Conservation (phyloP, 2,797 vertebrate genomes). For the Cynopterus sphinx region DNA sequence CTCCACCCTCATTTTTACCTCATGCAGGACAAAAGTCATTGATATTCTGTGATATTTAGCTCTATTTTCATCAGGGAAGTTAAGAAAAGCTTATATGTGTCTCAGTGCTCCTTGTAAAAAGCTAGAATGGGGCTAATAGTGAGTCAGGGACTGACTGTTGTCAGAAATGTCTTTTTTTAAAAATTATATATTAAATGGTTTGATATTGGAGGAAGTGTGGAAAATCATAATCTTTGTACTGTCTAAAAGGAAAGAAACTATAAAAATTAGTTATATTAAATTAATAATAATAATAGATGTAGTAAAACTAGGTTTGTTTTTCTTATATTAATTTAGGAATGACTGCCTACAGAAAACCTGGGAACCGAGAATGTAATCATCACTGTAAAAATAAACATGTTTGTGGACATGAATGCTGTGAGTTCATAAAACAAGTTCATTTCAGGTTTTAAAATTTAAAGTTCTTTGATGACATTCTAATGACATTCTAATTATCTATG, state of each 20-base stretch:
- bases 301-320: constrained; percentile 28
- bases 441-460: constrained; percentile 56
- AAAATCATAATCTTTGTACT: constrained; percentile 33
- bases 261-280: constrained; percentile 48
- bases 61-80: neutral
- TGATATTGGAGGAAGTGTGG: constrained; percentile 31
- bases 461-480: constrained; percentile 25
- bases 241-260: neutral
- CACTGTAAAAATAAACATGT: constrained; percentile 95
- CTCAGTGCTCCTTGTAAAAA: neutral
- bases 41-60: neutral
- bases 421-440: constrained; percentile 83
- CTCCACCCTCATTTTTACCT: neutral
- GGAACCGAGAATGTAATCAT: constrained; percentile 94
- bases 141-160: neutral
- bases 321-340: constrained; percentile 78
- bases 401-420: constrained; percentile 97
- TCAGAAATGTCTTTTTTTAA: constrained; percentile 45
- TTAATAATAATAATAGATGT: neutral
- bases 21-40: neutral
- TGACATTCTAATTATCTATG: constrained; percentile 16
- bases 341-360: constrained; percentile 77
- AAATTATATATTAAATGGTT: neutral
- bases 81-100: constrained; percentile 9
- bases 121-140: neutral